Evolutionary conservation across 2,113 vertebrate genomes (phyloP), one percentile per base, ranked within the genome.

Genomic region (Cephalopholis sonnerati): DNA sequence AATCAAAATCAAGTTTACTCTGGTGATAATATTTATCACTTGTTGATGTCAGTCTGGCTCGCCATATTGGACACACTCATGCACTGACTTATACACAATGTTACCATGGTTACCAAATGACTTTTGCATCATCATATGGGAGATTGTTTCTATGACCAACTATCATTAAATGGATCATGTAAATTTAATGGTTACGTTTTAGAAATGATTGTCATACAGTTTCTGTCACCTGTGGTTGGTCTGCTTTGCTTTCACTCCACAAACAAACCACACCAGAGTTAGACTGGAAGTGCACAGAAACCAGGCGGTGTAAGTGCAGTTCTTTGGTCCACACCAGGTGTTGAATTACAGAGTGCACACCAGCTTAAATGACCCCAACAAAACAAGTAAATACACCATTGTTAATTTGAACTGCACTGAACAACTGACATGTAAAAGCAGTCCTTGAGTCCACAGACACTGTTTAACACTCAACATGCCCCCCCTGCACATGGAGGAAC

Each of bases 361-460:
- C 20, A 32, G 1, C 41, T 3, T 16, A 39, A 7, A 81, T 50
- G 13, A 62, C 54, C 44, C 24, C n/a, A 53, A 46, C 8, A 44
- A 44, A 50, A 2, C 41, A 65, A 25, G 27, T 18, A 58, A 24
- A 41, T 22, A n/a, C 69, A 46, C 24, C 12, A 3, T n/a, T 3
- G 66, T 24, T 68, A 9, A 6, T 63, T 51, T 76, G 50, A 22
- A 63, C 24, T 44, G 51, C 25, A 63, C 24, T 44, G 44, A 57
- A 72, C 27, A 57, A 7, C 17, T n/a, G 58, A 51, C 7, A 20
- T 79, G 41, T 66, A 58, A 32, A 74, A 65, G 55, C 25, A 41
- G 55, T 29, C 61, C 16, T 22, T 7, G 22, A 48, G 36, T 10
- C 39, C 58, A 69, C 29, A 61, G 24, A 50, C 61, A 24, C 54